These are phyloP conservation scores for Charadrius vociferus DNA, from an alignment of 2,113 vertebrate genomes.

Conservation along the genomic window DNA sequence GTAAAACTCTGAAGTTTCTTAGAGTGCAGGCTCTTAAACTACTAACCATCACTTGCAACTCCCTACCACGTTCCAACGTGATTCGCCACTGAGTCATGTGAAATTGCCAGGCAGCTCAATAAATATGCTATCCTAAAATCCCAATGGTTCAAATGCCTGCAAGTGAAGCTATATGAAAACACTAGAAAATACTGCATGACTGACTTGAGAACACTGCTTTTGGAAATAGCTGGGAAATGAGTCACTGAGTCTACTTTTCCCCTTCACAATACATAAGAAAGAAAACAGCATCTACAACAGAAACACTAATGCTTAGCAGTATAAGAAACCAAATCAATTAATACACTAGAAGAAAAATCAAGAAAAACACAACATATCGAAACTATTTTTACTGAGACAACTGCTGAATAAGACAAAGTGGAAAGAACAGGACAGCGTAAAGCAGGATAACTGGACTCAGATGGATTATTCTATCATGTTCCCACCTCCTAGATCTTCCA, in stretches of 20 bases:
- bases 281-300: not conserved
- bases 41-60: not conserved
- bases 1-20: not conserved
- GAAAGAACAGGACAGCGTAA: not conserved
- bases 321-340: not conserved
- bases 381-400: not conserved
- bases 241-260: not conserved
- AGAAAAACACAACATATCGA: not conserved
- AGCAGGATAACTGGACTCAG: not conserved
- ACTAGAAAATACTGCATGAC: not conserved
- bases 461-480: not conserved
- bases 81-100: not conserved
- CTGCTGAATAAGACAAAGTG: not conserved
- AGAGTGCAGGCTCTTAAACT: not conserved
- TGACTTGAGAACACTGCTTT: not conserved
- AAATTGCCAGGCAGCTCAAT: not conserved
- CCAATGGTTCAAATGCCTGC: not conserved
- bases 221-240: not conserved
- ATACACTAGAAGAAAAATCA: not conserved
- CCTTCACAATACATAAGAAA: not conserved
- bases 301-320: not conserved
- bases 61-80: accelerated
- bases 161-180: not conserved
- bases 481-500: not conserved
- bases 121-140: not conserved